These are phyloP conservation scores for Drosophila simulans DNA, from an alignment of 1,140 invertebrate species.

Conservation along the genomic window DNA sequence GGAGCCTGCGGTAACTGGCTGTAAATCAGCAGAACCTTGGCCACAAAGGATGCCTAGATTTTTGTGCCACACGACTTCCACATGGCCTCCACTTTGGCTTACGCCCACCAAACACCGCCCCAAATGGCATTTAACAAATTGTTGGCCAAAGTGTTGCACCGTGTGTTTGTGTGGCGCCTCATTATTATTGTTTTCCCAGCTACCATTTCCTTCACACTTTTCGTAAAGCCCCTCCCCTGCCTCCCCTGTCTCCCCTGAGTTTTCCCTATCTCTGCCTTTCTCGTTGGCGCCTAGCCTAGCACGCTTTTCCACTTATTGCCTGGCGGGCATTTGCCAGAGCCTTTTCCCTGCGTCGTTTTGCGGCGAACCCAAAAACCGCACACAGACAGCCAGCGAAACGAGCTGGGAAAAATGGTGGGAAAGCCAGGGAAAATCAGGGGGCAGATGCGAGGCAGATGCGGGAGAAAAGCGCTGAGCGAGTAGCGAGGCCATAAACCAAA, in stretches of 20 bases:
- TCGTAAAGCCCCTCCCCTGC: not conserved
- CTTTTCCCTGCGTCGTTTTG: conserved; percentile 72
- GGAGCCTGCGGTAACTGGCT: not conserved
- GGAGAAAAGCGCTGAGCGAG: conserved; percentile 36
- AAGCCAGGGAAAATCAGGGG: conserved; percentile 1
- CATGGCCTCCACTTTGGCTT: conserved; percentile 18
- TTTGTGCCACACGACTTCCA: conserved; percentile 20
- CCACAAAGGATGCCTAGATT: conserved; percentile 50
- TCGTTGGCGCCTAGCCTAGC: conserved; percentile 29
- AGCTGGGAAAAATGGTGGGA: conserved; percentile 13
- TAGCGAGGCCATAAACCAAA: conserved; percentile 69
- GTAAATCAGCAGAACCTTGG: conserved; percentile 27
- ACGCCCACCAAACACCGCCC: not conserved
- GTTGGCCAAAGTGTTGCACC: conserved; percentile 66
- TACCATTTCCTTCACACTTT: conserved; percentile 44
- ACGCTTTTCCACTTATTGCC: conserved; percentile 60
- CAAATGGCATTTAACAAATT: conserved; percentile 50
- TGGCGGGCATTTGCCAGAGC: conserved; percentile 60
- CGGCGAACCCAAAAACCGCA: conserved; percentile 67
- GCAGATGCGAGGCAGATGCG: conserved; percentile 4
- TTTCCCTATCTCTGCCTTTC: not conserved
- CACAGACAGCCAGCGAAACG: conserved; percentile 47
- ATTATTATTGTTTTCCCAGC: conserved; percentile 72
- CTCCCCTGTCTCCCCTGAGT: not conserved
- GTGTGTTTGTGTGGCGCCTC: conserved; percentile 70